phyloP scores from a whole-genome alignment of 2,113 vertebrate species.

The Peucedramus taeniatus region DNA sequence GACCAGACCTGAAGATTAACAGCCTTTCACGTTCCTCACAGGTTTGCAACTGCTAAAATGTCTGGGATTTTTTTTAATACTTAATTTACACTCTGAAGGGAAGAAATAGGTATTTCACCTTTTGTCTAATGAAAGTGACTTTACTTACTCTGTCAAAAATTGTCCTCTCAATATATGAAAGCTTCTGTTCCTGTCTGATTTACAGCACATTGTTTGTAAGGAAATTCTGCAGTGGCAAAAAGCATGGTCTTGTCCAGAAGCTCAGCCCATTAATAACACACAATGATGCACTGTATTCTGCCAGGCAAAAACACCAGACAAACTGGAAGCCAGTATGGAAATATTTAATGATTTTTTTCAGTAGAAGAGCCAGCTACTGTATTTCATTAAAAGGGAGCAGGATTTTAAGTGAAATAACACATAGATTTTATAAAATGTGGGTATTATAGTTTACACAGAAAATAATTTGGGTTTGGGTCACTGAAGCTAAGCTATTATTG shows the following conservation, averaged over 20 bases:
- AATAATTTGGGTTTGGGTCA: background rate
- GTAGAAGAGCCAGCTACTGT: constrained; percentile 45
- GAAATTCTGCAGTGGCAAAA: constrained; percentile 14
- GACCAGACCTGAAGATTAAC: background rate
- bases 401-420: constrained; percentile 20
- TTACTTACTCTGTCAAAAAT: background rate
- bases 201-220: background rate
- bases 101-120: background rate
- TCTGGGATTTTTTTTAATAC: background rate
- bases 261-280: constrained; percentile 63
- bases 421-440: background rate
- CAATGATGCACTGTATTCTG: constrained; percentile 63
- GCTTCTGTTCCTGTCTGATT: background rate
- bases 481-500: background rate
- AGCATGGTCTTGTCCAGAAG: constrained; percentile 30
- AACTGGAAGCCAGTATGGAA: constrained; percentile 70
- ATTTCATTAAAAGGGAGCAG: constrained; percentile 30
- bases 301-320: constrained; percentile 65
- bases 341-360: constrained; percentile 59
- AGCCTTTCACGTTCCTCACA: background rate
- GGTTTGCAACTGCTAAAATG: background rate
- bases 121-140: background rate
- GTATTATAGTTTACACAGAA: background rate
- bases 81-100: background rate
- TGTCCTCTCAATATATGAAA: background rate